A percentile compares a stretch with the other conserved stretches of the same genome.
These are phyloP conservation scores for Sebastes nivosus DNA, from an alignment of 2,797 vertebrate species.

Conservation along the genomic window DNA sequence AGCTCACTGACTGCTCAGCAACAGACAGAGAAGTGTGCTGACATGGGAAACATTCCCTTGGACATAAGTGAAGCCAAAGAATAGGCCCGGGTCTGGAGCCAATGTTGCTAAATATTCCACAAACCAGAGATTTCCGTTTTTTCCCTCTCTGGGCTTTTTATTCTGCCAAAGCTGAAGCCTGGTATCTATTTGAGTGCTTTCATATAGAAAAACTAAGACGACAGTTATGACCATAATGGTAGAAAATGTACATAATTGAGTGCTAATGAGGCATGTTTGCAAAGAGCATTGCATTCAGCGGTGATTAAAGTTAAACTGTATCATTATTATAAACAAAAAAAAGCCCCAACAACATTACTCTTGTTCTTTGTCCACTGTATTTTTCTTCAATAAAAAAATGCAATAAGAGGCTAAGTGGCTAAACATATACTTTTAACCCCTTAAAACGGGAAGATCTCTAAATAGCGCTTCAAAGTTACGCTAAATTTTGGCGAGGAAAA, in stretches of 20 bases:
- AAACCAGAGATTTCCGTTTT: conserved; percentile 68
- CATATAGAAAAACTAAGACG: conserved; percentile 34
- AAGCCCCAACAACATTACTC: conserved; percentile 1
- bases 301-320: conserved; percentile 19
- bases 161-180: conserved; percentile 46
- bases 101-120: conserved; percentile 74
- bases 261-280: conserved; percentile 37
- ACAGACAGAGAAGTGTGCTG: conserved; percentile 54
- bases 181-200: conserved; percentile 52
- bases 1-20: conserved; percentile 47
- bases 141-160: conserved; percentile 41
- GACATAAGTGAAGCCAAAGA: conserved; percentile 70
- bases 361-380: conserved; percentile 8
- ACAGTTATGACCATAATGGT: conserved; percentile 17
- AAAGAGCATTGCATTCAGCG: conserved; percentile 12
- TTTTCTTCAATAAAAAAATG: conserved; percentile 15
- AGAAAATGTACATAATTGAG: conserved; percentile 40
- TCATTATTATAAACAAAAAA: conserved; percentile 2
- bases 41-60: conserved; percentile 70
- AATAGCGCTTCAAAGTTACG: no score
- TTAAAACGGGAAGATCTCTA: no score
- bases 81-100: conserved; percentile 54
- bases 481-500: no score
- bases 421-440: not conserved
- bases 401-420: not conserved